phyloP scores from a whole-genome alignment of 2,797 vertebrate species.

The Podargus strigoides region DNA sequence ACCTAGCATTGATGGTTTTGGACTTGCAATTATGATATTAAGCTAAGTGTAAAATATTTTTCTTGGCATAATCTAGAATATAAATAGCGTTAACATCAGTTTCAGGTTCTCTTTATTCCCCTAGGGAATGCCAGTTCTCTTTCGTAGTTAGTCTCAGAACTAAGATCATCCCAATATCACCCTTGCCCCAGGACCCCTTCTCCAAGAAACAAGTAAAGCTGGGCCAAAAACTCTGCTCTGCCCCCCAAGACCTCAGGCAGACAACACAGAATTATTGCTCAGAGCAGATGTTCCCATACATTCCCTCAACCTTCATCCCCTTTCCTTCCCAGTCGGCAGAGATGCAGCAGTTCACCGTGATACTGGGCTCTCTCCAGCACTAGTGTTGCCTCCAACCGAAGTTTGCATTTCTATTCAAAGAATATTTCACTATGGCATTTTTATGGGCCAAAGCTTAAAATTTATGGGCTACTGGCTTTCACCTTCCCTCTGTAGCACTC shows the following conservation, averaged over 20 bases:
- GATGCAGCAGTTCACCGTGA: neutral
- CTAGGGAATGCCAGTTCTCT: neutral
- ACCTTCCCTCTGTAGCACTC: neutral
- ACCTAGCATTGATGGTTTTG: slow-evolving; percentile 43
- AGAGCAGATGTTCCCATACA: neutral
- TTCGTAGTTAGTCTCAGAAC: neutral
- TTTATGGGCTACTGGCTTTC: neutral
- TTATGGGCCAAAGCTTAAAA: neutral
- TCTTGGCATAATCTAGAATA: slow-evolving; percentile 39
- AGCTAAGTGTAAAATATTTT: slow-evolving; percentile 63
- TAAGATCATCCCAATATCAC: neutral
- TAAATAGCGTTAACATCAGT: slow-evolving; percentile 26
- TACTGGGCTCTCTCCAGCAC: neutral
- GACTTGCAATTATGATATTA: slow-evolving; percentile 43
- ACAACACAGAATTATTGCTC: neutral
- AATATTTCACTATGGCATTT: neutral
- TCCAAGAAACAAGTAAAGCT: neutral
- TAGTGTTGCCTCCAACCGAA: neutral
- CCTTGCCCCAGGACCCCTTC: neutral
- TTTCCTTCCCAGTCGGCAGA: neutral
- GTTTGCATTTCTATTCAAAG: neutral
- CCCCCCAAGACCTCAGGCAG: neutral
- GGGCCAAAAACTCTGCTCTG: neutral
- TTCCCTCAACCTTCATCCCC: neutral
- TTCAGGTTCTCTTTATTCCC: slow-evolving; percentile 6